Evolutionary conservation across 2,113 vertebrate genomes (phyloP), one percentile per base, ranked within the genome.

Genomic region (Cariama cristata): DNA sequence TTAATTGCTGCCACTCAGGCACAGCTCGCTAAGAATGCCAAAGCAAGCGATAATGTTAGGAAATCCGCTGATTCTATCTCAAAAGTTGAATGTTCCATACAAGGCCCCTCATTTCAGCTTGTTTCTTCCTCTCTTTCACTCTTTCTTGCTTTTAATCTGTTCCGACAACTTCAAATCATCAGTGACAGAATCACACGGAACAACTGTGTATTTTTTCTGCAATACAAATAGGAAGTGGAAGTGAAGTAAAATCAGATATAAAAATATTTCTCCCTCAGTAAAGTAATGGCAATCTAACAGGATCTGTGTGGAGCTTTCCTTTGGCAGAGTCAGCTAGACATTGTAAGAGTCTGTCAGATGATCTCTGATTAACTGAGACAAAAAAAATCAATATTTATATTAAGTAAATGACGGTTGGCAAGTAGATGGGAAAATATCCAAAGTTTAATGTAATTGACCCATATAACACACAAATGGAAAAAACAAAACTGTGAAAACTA

Each of bases 1-100:
- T 98, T 99, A 93, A 99, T 99, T 32, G 99, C 99, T 58, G 99
- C 99, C 96, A 99, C 99, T 42, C 98, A 99, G 16, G 99, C 99
- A 22, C 99, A 99, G 77, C 97, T 99, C 5, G 99, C 99, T 23
- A 99, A 99, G 96, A 99, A 98, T 90, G 99, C 99, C 92, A 99
- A 99, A 98, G 99, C 99, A 97, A 99, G 95, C 98, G 97, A 90
- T 92, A 99, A 98, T 90, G 98, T 99, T 99, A 98, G 97, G 98
- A 77, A 12, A 95, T 28, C 24, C 63, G 63, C 45, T 97, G 96
- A 79, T 85, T 97, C 32, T 69, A 32, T 47, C 66, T 90, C 32
- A 33, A 21, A 93, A 63, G 17, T 62, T 84, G 32, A 72, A 38
- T 42, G 32, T 88, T 87, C 45, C 19, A 4, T 66, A 44, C 19